Evolutionary conservation across 2,888 invertebrate species (phyloP).

Genomic region (Tenthredo notha): DNA sequence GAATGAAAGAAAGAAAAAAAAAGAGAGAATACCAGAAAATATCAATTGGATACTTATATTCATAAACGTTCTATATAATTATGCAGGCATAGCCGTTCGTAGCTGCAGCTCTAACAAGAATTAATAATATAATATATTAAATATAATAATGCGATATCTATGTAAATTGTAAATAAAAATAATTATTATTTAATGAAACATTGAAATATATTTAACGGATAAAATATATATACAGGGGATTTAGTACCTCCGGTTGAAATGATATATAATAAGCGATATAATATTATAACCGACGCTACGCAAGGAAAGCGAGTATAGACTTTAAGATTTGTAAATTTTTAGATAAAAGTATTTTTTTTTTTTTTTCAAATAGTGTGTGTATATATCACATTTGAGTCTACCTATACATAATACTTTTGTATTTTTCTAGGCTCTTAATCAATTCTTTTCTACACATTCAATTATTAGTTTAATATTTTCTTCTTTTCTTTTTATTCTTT

Average conservation of each 20-base stretch:
- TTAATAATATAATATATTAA: neutral
- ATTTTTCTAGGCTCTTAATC: constrained; percentile 29
- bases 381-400: constrained; percentile 62
- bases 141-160: neutral
- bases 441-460: constrained; percentile 28
- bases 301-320: constrained; percentile 30
- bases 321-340: constrained; percentile 64
- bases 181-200: neutral
- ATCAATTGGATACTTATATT: neutral
- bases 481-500: neutral
- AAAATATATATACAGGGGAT: neutral
- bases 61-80: constrained; percentile 25
- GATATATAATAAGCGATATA: neutral
- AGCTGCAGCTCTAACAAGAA: neutral
- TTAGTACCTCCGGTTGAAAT: neutral
- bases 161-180: neutral
- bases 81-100: constrained; percentile 19
- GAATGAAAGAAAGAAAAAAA: neutral
- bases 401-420: constrained; percentile 37
- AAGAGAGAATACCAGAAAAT: neutral
- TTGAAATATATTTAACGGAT: constrained; percentile 13
- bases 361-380: constrained; percentile 54
- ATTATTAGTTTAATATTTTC: neutral
- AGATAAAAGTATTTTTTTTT: constrained; percentile 62
- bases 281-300: neutral